Conservation (phyloP, 2,113 vertebrate genomes). For the Phrynosoma blainvillii region DNA sequence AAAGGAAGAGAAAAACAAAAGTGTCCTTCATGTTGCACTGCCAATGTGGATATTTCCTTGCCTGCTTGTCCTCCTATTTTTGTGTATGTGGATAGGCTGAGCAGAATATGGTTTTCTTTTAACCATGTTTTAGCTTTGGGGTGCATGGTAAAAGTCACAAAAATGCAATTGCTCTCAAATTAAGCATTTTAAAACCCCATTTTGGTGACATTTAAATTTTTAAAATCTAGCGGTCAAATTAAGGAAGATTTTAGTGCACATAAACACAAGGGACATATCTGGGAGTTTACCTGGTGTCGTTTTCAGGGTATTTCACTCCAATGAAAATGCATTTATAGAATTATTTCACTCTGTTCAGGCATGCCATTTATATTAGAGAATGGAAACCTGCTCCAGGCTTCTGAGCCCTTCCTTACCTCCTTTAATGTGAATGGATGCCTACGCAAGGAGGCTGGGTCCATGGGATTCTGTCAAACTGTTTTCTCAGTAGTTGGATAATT, state of each 20-base stretch:
- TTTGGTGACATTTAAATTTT: constrained; percentile 18
- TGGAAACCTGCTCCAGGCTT: neutral
- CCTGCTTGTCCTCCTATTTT: constrained; percentile 20
- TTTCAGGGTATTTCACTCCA: neutral
- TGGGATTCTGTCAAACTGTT: neutral
- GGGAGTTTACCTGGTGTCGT: neutral
- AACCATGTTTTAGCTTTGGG: constrained; percentile 26
- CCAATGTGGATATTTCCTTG: neutral
- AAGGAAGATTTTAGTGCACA: neutral
- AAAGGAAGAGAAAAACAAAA: constrained; percentile 66
- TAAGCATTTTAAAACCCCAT: constrained; percentile 11
- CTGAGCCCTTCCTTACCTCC: neutral
- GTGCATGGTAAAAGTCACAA: constrained; percentile 7
- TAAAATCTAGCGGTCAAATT: neutral
- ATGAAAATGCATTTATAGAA: neutral
- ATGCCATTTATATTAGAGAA: neutral
- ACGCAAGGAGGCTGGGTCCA: neutral
- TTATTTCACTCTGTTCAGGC: neutral
- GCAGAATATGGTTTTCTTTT: neutral
- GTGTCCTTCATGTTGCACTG: constrained; percentile 63
- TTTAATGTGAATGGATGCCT: neutral
- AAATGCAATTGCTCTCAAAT: neutral
- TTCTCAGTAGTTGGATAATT: neutral
- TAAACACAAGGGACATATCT: constrained; percentile 1
- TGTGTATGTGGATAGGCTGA: neutral